Percentiles rank a stretch among this genome's conserved stretches.
Conservation (phyloP, 2,113 vertebrate genomes). For the Chrysemys picta region DNA sequence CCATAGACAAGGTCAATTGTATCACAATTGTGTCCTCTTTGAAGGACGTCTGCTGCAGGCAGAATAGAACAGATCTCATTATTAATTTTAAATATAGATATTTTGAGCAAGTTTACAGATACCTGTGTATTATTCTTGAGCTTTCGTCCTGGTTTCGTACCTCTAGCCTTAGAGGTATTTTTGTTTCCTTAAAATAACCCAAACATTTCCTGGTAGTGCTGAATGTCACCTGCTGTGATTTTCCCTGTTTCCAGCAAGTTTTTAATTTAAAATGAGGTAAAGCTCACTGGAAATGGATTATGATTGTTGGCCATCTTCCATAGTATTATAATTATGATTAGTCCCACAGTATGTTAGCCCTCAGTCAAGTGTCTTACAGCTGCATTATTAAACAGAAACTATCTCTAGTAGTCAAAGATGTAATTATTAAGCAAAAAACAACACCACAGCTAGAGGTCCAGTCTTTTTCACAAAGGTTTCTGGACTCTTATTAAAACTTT, state of each 20-base stretch:
- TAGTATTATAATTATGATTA: not conserved
- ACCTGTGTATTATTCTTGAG: not conserved
- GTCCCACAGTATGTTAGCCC: not conserved
- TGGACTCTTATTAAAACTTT: not conserved
- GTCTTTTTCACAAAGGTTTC: not conserved
- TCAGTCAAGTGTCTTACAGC: not conserved
- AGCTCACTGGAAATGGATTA: accelerated
- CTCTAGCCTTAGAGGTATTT: not conserved
- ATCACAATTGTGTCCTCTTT: not conserved
- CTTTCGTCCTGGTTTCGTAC: not conserved
- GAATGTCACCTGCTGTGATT: not conserved
- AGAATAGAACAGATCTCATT: not conserved
- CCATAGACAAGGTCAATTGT: not conserved
- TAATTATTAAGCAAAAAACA: conserved; percentile 15
- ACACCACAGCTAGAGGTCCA: no score
- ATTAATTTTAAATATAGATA: not conserved
- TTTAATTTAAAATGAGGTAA: not conserved
- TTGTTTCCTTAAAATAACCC: conserved; percentile 16
- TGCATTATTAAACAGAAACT: conserved; percentile 20
- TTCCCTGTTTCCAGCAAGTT: not conserved
- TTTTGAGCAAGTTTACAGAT: not conserved
- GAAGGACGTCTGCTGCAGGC: not conserved
- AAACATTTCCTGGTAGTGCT: not conserved
- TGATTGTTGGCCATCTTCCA: not conserved
- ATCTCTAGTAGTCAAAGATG: conserved; percentile 5